Evolutionary conservation across 2,888 invertebrate species (phyloP).

Genomic region (Perdita meconis): DNA sequence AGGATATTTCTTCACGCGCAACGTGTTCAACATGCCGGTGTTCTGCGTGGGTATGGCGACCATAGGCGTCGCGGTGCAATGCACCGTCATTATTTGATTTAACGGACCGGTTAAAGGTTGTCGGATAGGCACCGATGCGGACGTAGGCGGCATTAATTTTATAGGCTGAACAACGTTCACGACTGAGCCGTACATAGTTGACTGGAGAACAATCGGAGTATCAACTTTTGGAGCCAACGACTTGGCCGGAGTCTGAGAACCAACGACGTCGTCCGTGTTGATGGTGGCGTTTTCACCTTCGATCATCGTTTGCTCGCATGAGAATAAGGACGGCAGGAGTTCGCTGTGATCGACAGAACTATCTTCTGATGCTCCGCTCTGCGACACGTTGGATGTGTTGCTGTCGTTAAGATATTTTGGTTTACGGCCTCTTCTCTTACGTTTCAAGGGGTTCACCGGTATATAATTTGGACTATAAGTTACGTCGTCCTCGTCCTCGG

Average conservation of each 20-base stretch:
- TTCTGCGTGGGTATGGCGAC: constrained; percentile 63
- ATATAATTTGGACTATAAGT: constrained; percentile 58
- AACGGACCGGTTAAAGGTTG: not conserved
- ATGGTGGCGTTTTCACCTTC: constrained; percentile 73
- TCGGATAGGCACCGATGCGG: constrained; percentile 4
- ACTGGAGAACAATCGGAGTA: not conserved
- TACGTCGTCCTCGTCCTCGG: constrained; percentile 76
- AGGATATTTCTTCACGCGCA: constrained; percentile 4
- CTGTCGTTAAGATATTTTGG: not conserved
- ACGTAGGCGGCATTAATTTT: constrained; percentile 36
- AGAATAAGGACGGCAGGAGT: constrained; percentile 50
- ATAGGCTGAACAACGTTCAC: constrained; percentile 43
- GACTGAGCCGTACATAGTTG: constrained; percentile 23
- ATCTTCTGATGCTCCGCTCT: constrained; percentile 11
- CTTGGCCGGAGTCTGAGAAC: not conserved
- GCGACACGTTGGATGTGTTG: not conserved
- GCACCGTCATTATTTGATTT: constrained; percentile 18
- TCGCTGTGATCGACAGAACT: constrained; percentile 6
- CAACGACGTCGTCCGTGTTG: constrained; percentile 21
- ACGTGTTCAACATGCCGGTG: constrained; percentile 20
- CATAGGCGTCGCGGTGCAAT: constrained; percentile 49
- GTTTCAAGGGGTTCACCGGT: not conserved
- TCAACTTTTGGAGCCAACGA: constrained; percentile 22
- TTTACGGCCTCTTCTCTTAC: constrained; percentile 36
- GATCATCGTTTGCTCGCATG: constrained; percentile 78